Base-by-base conservation (phyloP, 2,113 vertebrate species). In the Arothron firmamentum region DNA sequence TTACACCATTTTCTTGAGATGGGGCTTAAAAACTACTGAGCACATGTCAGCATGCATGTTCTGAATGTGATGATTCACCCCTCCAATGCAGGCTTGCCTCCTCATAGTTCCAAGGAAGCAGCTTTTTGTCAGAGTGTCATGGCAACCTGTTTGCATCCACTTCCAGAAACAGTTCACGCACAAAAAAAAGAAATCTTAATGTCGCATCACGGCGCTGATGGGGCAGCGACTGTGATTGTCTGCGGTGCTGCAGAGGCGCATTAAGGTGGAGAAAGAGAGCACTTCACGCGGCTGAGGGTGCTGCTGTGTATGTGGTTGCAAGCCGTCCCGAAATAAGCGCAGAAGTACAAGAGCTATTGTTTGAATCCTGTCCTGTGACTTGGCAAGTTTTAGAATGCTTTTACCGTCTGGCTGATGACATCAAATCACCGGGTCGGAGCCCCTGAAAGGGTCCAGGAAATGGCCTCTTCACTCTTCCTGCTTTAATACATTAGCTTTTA, bases 231-330 rank as follows among this genome's bases (percentile, higher is more conserved):
- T 73, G 17, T 50, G 63, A 59, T 49, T 72, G 77, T 49, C 41
- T 47, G 66, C 70, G 75, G 67, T 17, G 28, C 73, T 75, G 73
- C 83, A 74, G 82, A 83, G 80, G 77, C 85, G 80, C 88, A 85
- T 87, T 82, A 86, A 70, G 65, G 79, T 38, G 66, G 61, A 80
- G 79, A 86, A 77, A 85, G 70, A 88, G 84, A 87, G 89, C 90
- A 90, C 89, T 92, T 91, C 88, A 89, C 81, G 79, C 78, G 85
- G 76, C 65, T 72, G 68, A 75, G 78, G 81, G 83, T 81, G 78
- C 65, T 67, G 23, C 74, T 51, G 49, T 71, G 56, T 63, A 45
- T 52, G 61, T 65, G 69, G 69, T 65, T 2, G 25, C 52, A 80
- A 79, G 64, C 66, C 67, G 62, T 59, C 76, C 64, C 13, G 3